These are phyloP conservation scores for Mimas tiliae DNA, from an alignment of 2,888 invertebrate genomes.

Conservation along the genomic window DNA sequence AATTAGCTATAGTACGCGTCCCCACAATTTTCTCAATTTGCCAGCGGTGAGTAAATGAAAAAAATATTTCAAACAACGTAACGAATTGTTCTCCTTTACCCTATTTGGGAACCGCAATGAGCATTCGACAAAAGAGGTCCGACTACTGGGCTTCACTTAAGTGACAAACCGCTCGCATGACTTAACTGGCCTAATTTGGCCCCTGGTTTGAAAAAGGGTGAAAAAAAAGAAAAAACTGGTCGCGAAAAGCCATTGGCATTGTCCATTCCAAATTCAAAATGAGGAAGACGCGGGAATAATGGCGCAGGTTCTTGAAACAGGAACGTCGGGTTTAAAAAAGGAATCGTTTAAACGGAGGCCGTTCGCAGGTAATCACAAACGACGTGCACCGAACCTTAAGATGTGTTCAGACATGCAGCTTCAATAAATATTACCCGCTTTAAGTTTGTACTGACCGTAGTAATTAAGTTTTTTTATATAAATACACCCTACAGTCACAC, in stretches of 20 bases:
- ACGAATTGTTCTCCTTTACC: constrained; percentile 64
- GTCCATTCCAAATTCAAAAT: constrained; percentile 80
- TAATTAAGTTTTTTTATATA: too few relatives aligned
- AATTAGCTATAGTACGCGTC: constrained; percentile 52
- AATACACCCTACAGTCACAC: too few relatives aligned
- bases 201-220: constrained; percentile 38
- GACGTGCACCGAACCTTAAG: constrained; percentile 65
- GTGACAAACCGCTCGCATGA: constrained; percentile 70
- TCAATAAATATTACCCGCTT: neutral
- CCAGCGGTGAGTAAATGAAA: constrained; percentile 53
- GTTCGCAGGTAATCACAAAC: constrained; percentile 81
- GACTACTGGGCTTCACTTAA: constrained; percentile 76
- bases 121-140: constrained; percentile 57
- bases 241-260: constrained; percentile 69
- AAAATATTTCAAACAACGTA: constrained; percentile 47
- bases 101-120: constrained; percentile 57
- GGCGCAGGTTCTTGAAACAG: constrained; percentile 76
- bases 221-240: constrained; percentile 51
- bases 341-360: constrained; percentile 81
- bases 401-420: constrained; percentile 11
- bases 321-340: constrained; percentile 81
- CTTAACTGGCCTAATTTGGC: constrained; percentile 70
- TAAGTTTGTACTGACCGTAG: neutral
- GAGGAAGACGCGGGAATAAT: constrained; percentile 81
- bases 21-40: constrained; percentile 71